phyloP scores from a whole-genome alignment of 2,113 vertebrate genomes.

The Tupaia chinensis region DNA sequence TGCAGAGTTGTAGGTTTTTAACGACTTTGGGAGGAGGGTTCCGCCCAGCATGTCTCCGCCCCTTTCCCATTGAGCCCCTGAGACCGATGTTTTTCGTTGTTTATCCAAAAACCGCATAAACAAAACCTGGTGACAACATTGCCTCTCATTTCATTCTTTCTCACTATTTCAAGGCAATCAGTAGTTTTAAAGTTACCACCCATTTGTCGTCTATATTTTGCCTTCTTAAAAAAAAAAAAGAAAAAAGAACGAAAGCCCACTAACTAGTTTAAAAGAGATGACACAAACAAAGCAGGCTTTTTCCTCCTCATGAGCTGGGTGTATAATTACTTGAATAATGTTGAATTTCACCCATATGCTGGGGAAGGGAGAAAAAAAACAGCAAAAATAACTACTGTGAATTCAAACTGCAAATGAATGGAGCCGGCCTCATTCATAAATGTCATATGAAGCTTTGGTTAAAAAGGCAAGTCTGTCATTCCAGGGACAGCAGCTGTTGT shows the following conservation, averaged over 20 bases:
- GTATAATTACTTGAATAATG: constrained; percentile 82
- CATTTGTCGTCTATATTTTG: constrained; percentile 57
- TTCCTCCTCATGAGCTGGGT: constrained; percentile 63
- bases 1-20: background rate
- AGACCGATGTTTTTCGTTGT: constrained; percentile 61
- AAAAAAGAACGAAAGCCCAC: constrained; percentile 27
- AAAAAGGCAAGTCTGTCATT: constrained; percentile 89
- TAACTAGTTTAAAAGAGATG: constrained; percentile 74
- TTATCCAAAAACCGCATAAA: constrained; percentile 61
- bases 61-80: constrained; percentile 20
- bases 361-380: constrained; percentile 51
- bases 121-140: constrained; percentile 3
- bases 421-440: constrained; percentile 90
- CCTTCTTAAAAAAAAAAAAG: constrained; percentile 43
- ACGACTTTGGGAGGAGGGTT: background rate
- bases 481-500: constrained; percentile 91
- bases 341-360: constrained; percentile 79
- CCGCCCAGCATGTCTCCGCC: constrained; percentile 17
- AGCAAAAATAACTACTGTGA: constrained; percentile 85
- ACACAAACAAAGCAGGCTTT: constrained; percentile 75
- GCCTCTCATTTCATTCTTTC: background rate
- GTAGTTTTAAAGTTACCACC: constrained; percentile 47
- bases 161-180: constrained; percentile 27
- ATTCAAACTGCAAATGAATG: constrained; percentile 87
- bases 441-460: constrained; percentile 88